Base-by-base conservation (phyloP, 2,888 invertebrate species). In the Patella depressa region DNA sequence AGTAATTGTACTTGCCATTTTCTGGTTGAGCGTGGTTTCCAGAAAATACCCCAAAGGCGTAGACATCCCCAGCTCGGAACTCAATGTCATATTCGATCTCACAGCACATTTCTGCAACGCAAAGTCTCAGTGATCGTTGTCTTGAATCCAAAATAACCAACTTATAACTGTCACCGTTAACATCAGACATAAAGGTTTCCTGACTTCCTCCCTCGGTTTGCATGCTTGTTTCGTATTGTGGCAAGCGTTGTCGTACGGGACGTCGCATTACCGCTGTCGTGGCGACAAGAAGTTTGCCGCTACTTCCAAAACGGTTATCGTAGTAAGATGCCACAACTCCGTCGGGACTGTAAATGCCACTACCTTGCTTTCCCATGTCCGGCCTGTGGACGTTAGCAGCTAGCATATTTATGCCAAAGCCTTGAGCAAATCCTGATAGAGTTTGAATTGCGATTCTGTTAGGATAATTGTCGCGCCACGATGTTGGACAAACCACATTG, bases 381-480 rank as follows among this genome's bases (percentile, higher is more conserved):
- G 95, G 94, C 71, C 93, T 92, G 87, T 95, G 95, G 3, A 95
- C 94, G 24, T 95, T 95, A 1, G 96, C 92, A 0, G 94, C 94
- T 14, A 96, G 88, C 3, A 96, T 92, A 87, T 95, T 95, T 0
- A 95, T 94, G 78, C 95, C 80, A 3, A 24, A 65, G 0, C 65
- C 65, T 65, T 24, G 65, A 0, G 96, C 94, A 93, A 95, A 96
- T 4, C 94, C 94, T 78, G 95, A 93, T 88, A 96, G 96, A 4
- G 93, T 93, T 53, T 85, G 81, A 14, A 88, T 76, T 1, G 89
- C 85, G 0, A 86, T 78, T 11, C 86, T 80, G 14, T 86, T 78
- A 0, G 97, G 97, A 79, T 96, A 89, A 87, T 96, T 95, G 0
- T 96, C 95, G 86, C 95, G 95, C 96, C 97, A 97, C 91, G 95